Evolutionary conservation across 2,113 vertebrate species (phyloP).

Genomic region (Serilophus lunatus): DNA sequence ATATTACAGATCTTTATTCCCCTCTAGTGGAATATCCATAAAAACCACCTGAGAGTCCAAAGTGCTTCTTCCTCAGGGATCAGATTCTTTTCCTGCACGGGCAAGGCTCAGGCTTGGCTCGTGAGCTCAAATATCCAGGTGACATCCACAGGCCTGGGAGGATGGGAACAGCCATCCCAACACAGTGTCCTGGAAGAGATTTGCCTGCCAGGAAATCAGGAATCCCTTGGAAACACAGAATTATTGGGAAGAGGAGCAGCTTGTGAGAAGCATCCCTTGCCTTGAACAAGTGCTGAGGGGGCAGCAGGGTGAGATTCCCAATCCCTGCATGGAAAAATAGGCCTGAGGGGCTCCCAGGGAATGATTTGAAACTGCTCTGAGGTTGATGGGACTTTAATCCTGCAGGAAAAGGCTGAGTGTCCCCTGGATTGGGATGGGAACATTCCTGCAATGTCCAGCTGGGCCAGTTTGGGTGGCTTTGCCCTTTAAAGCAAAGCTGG

Average conservation of each 20-base stretch:
- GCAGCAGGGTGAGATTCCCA: too few relatives aligned
- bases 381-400: too few relatives aligned
- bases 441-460: accelerated
- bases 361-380: too few relatives aligned
- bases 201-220: not conserved
- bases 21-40: constrained; percentile 2
- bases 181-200: accelerated
- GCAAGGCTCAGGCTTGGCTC: not conserved
- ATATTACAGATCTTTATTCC: constrained; percentile 6
- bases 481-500: not conserved
- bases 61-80: not conserved
- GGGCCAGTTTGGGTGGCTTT: accelerated
- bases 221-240: not conserved
- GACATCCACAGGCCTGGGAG: accelerated
- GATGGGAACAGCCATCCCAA: accelerated
- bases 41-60: not conserved
- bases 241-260: too few relatives aligned
- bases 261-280: too few relatives aligned
- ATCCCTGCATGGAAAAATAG: too few relatives aligned
- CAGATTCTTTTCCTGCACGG: not conserved
- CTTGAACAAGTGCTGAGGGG: too few relatives aligned
- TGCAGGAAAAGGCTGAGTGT: too few relatives aligned
- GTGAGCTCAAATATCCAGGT: accelerated
- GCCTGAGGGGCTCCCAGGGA: too few relatives aligned
- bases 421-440: too few relatives aligned